Evolutionary conservation across 1,140 invertebrate species (phyloP), one percentile per base, ranked within the genome.

Genomic region (Pseudobourletiella spinata): DNA sequence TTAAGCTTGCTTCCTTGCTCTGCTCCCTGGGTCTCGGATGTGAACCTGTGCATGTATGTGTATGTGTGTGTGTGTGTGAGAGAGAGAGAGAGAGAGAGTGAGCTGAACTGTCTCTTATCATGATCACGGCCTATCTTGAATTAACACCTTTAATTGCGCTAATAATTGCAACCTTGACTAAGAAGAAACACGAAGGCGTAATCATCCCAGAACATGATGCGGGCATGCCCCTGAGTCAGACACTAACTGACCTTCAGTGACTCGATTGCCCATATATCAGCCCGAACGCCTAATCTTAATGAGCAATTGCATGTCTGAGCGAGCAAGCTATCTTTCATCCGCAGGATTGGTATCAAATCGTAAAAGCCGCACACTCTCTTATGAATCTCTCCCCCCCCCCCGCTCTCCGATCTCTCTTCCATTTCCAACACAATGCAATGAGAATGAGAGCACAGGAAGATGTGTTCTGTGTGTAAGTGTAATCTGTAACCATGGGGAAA

Each of bases 81-180:
- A 8, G 44, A 48, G 44, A 11, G 29, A 26, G 25, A 6, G 14
- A 26, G 14, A 22, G 50, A 25, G 16, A 8, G 6, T 14, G 50
- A 52, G 18, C 14, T 30, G 50, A 52, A 55, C 52, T 67, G 62
- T 67, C 62, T 67, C 62, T 64, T 64, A 61, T 67, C 61, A 64
- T 55, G 65, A 64, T 67, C 57, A 58, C 56, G 54, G 59, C 54
- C 51, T 48, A 51, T 57, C 61, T 64, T 61, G 66, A 67, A 67
- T 67, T 67, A 67, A 67, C 66, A 67, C 66, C 66, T 67, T 67
- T 67, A 67, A 67, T 67, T 67, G 66, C 62, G 62, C 61, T 64
- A 64, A 67, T 67, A 64, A 67, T 67, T 64, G 62, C 62, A 64
- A 64, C 66, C 66, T 67, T 67, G 66, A 67, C 54, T 64, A 59